These are phyloP conservation scores for Zhuqinia jingwanae DNA, from an alignment of 2,888 invertebrate species.

Conservation along the genomic window DNA sequence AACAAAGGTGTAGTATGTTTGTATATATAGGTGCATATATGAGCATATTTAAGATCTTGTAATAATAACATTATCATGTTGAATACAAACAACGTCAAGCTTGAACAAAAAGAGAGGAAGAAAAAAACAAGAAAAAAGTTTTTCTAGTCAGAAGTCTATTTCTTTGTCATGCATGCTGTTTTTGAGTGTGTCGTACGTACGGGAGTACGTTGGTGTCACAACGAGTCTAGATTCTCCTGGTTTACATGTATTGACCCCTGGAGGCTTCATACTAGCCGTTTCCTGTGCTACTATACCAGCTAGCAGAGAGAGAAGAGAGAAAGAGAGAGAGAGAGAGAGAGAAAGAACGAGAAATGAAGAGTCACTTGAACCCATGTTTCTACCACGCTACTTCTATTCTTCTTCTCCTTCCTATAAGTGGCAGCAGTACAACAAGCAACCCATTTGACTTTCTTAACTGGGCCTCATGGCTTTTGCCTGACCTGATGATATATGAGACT, in stretches of 20 bases:
- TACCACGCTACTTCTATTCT: neutral
- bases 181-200: neutral
- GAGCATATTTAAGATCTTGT: neutral
- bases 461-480: neutral
- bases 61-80: slow-evolving; percentile 19
- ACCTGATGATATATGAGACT: slow-evolving; percentile 12
- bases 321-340: neutral
- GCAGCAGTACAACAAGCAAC: neutral
- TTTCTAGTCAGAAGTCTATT: neutral
- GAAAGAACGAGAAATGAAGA: neutral
- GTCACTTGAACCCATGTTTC: slow-evolving; percentile 30
- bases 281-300: too few relatives aligned
- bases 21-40: neutral
- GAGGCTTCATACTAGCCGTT: slow-evolving; percentile 29
- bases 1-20: neutral
- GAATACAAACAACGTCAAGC: slow-evolving; percentile 16
- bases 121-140: slow-evolving; percentile 19
- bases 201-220: slow-evolving; percentile 42
- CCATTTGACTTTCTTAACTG: slow-evolving; percentile 23
- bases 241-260: slow-evolving; percentile 59
- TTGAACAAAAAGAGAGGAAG: neutral
- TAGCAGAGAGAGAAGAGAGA: too few relatives aligned
- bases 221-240: slow-evolving; percentile 37
- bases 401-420: neutral
- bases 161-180: neutral